A percentile compares a stretch with the other conserved stretches of the same genome.
Evolutionary conservation across 2,113 vertebrate genomes (phyloP).

Genomic region (Chaetura pelagica): DNA sequence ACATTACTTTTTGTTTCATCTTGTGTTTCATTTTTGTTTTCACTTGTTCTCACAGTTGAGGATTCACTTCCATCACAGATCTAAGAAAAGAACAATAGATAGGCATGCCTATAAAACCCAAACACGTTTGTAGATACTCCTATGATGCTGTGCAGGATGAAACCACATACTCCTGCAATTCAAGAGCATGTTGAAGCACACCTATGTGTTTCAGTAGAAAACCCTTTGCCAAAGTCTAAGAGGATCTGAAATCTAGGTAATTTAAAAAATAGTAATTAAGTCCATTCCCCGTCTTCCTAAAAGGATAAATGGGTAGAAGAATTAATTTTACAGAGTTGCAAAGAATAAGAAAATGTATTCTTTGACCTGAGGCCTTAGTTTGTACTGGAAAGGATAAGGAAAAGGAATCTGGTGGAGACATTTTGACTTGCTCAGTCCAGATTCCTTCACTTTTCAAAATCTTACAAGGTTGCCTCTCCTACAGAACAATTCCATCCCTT

Average conservation of each 20-base stretch:
- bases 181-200: not conserved
- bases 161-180: not conserved
- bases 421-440: not conserved
- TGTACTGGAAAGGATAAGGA: not conserved
- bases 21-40: constrained; percentile 69
- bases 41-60: constrained; percentile 72
- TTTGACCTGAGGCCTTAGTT: not conserved
- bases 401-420: not conserved
- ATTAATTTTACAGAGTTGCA: not conserved
- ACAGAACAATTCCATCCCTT: not conserved
- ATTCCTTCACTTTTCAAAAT: not conserved
- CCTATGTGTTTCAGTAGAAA: not conserved
- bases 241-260: not conserved
- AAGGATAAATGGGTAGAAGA: not conserved
- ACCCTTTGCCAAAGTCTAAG: not conserved
- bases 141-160: not conserved
- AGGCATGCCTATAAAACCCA: not conserved
- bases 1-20: constrained; percentile 81
- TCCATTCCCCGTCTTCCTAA: not conserved
- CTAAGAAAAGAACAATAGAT: constrained; percentile 67
- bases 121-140: not conserved
- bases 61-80: constrained; percentile 74
- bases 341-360: not conserved
- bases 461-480: not conserved
- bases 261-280: not conserved